These are phyloP conservation scores for Panorpa germanica DNA, from an alignment of 2,888 invertebrate species.

Conservation along the genomic window DNA sequence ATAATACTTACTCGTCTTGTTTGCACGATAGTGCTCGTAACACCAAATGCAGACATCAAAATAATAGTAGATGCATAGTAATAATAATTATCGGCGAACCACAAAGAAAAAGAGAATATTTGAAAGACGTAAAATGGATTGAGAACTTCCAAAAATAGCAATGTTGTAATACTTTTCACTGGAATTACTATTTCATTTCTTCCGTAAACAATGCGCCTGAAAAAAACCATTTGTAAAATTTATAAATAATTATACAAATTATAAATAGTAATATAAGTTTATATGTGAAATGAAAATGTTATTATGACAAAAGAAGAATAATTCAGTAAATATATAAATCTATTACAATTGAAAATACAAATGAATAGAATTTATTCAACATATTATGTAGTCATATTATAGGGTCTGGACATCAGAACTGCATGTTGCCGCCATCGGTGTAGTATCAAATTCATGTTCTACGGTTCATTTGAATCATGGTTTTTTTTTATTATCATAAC, in stretches of 20 bases:
- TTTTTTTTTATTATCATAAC: too few relatives aligned
- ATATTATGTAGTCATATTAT: too few relatives aligned
- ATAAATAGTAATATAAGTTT: constrained; percentile 3
- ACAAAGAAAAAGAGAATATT: constrained; percentile 72
- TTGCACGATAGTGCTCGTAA: constrained; percentile 66
- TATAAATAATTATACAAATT: constrained; percentile 10
- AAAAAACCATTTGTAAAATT: constrained; percentile 13
- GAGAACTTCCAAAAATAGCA: constrained; percentile 64
- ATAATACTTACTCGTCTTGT: constrained; percentile 47
- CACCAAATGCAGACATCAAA: constrained; percentile 65
- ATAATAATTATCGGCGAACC: constrained; percentile 79
- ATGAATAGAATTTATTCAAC: background rate
- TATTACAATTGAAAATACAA: background rate
- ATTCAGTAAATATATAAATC: too few relatives aligned
- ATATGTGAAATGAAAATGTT: constrained; percentile 18
- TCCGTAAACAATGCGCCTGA: constrained; percentile 63
- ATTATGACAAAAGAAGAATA: too few relatives aligned
- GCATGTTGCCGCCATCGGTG: too few relatives aligned
- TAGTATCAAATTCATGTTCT: too few relatives aligned
- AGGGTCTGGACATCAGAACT: too few relatives aligned
- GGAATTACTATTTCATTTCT: constrained; percentile 69
- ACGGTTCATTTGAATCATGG: too few relatives aligned
- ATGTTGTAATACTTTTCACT: constrained; percentile 46
- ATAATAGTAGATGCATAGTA: constrained; percentile 80
- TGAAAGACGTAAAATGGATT: constrained; percentile 96